Evolutionary conservation across 2,888 invertebrate genomes (phyloP).

Genomic region (Andrena dorsata): DNA sequence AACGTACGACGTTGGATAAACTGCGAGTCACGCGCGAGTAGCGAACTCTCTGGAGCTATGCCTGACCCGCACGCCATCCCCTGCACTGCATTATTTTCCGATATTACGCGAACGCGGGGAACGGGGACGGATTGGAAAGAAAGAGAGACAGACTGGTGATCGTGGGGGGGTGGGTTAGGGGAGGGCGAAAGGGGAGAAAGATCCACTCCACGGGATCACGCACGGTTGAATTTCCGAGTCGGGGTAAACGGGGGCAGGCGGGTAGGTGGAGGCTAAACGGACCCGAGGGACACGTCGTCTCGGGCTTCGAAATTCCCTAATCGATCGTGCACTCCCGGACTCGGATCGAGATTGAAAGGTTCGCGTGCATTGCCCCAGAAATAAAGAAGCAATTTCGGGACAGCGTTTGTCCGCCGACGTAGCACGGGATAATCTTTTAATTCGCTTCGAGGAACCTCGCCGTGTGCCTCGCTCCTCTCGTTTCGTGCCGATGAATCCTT

Average conservation of each 20-base stretch:
- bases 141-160: constrained; percentile 19
- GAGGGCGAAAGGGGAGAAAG: constrained; percentile 49
- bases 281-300: constrained; percentile 80
- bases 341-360: constrained; percentile 75
- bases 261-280: constrained; percentile 77
- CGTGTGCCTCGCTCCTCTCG: constrained; percentile 7
- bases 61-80: constrained; percentile 67
- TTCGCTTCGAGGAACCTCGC: constrained; percentile 68
- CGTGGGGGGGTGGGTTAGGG: constrained; percentile 42
- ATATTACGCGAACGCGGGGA: constrained; percentile 75
- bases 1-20: constrained; percentile 47
- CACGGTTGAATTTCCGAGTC: constrained; percentile 79
- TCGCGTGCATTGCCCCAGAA: constrained; percentile 73
- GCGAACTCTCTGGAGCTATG: constrained; percentile 45
- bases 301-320: constrained; percentile 81
- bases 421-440: constrained; percentile 69
- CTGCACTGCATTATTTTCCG: constrained; percentile 83
- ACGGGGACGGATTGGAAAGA: constrained; percentile 35
- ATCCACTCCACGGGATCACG: constrained; percentile 74
- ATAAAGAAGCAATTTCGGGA: constrained; percentile 72
- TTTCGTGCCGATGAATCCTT: constrained; percentile 43
- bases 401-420: constrained; percentile 60
- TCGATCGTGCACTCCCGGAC: constrained; percentile 77
- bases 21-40: constrained; percentile 40
- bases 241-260: constrained; percentile 69